These are phyloP conservation scores for Macrostomum cliftonense DNA, from an alignment of 2,888 invertebrate species.

Conservation along the genomic window DNA sequence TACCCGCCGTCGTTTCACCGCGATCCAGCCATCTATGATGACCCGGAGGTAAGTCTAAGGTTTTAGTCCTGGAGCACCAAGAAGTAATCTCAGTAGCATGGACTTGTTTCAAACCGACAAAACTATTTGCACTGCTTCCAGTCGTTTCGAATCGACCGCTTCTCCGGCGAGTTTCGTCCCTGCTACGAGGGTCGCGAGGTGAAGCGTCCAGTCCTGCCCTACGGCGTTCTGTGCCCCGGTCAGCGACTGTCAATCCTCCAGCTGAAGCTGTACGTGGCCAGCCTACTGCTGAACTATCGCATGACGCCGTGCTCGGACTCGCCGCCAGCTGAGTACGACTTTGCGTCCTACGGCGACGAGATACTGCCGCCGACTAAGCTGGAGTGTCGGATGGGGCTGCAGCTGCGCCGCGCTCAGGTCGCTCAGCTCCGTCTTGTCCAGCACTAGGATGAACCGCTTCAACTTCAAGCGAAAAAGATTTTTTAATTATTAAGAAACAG, in stretches of 20 bases:
- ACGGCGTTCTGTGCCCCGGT: slow-evolving; percentile 35
- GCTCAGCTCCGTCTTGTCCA: too few relatives aligned
- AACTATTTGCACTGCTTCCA: slow-evolving; percentile 13
- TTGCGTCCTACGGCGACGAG: slow-evolving; percentile 34
- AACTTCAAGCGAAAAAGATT: too few relatives aligned
- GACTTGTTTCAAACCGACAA: too few relatives aligned
- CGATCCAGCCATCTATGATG: slow-evolving; percentile 32
- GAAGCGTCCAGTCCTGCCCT: slow-evolving; percentile 30
- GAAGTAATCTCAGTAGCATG: too few relatives aligned
- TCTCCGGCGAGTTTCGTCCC: slow-evolving; percentile 30
- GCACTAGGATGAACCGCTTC: too few relatives aligned
- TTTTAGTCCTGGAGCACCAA: too few relatives aligned
- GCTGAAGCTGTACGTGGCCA: slow-evolving; percentile 30
- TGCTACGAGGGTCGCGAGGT: slow-evolving; percentile 28
- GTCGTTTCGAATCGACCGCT: slow-evolving; percentile 34
- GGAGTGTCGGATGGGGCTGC: too few relatives aligned
- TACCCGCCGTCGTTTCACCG: slow-evolving; percentile 36
- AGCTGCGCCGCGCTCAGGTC: too few relatives aligned
- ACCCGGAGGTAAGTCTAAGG: slow-evolving; percentile 25
- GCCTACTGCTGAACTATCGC: slow-evolving; percentile 25
- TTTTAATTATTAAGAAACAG: too few relatives aligned
- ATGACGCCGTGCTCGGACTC: slow-evolving; percentile 19
- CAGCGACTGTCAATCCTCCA: slow-evolving; percentile 32
- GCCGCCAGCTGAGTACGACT: slow-evolving; percentile 22
- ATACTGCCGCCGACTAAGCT: slow-evolving; percentile 30